A percentile compares a stretch with the other conserved stretches of the same genome.
phyloP scores from a whole-genome alignment of 2,888 invertebrate species.

The Troides aeacus region DNA sequence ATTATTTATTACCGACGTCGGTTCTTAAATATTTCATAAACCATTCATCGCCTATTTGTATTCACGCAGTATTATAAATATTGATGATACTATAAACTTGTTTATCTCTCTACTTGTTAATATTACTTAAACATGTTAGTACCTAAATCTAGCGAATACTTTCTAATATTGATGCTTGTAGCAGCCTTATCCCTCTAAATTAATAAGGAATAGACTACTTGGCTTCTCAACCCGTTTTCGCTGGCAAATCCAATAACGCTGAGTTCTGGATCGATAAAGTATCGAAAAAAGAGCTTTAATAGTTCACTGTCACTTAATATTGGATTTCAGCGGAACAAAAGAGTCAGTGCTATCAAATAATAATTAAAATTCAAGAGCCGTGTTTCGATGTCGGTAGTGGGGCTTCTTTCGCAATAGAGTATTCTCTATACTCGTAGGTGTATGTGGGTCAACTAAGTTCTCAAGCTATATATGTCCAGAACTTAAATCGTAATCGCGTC shows the following conservation, averaged over 20 bases:
- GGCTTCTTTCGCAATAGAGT: constrained; percentile 56
- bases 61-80: constrained; percentile 25
- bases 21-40: constrained; percentile 26
- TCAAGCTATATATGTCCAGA: constrained; percentile 33
- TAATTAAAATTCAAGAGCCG: constrained; percentile 62
- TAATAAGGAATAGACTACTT: neutral
- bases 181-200: neutral
- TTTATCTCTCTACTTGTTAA: constrained; percentile 20
- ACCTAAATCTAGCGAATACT: neutral
- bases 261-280: constrained; percentile 10
- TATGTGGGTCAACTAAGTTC: constrained; percentile 59
- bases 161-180: neutral
- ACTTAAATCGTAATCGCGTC: constrained; percentile 24
- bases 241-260: constrained; percentile 15
- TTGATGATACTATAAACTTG: constrained; percentile 29
- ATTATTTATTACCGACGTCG: constrained; percentile 4
- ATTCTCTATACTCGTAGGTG: constrained; percentile 43
- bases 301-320: constrained; percentile 30
- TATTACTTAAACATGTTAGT: constrained; percentile 13
- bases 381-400: constrained; percentile 52
- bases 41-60: constrained; percentile 21
- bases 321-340: constrained; percentile 29
- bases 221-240: neutral
- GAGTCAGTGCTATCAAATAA: constrained; percentile 40
- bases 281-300: constrained; percentile 16